phyloP scores from a whole-genome alignment of 2,113 vertebrate genomes.

The Nansenia antarctica region DNA sequence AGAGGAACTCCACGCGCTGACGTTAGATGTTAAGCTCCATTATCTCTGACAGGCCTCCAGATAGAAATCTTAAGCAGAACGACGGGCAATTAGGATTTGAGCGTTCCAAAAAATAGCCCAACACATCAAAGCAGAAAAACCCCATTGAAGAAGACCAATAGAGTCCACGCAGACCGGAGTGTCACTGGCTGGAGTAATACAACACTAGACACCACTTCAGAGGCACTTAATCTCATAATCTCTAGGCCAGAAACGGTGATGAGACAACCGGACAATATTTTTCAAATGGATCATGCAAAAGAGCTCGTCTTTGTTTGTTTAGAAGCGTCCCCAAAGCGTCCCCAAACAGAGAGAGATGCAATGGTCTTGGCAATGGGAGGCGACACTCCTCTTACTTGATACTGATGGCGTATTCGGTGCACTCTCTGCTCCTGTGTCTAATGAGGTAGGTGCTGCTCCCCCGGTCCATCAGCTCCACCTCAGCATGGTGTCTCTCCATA shows the following conservation, averaged over 20 bases:
- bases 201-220: background rate
- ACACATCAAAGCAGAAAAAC: conserved; percentile 50
- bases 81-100: conserved; percentile 63
- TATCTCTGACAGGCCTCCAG: conserved; percentile 55
- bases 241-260: background rate
- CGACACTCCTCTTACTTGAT: conserved; percentile 94
- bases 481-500: conserved; percentile 91
- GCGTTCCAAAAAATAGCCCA: conserved; percentile 39
- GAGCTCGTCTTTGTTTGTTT: too few species aligned
- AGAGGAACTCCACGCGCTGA: conserved; percentile 19
- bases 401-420: conserved; percentile 92
- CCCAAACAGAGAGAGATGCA: too few species aligned
- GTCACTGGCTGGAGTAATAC: background rate
- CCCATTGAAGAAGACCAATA: background rate
- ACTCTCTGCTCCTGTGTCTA: conserved; percentile 89
- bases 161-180: background rate
- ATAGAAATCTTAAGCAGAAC: conserved; percentile 64
- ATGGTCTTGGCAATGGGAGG: too few species aligned
- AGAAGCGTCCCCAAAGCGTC: too few species aligned
- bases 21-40: conserved; percentile 40
- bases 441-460: conserved; percentile 90
- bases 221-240: background rate
- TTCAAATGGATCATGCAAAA: too few species aligned
- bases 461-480: conserved; percentile 86
- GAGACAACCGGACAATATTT: too few species aligned